Percentiles rank a stretch among this genome's conserved stretches.
phyloP scores from a whole-genome alignment of 2,113 vertebrate species.

The Epinephelus fuscoguttatus region DNA sequence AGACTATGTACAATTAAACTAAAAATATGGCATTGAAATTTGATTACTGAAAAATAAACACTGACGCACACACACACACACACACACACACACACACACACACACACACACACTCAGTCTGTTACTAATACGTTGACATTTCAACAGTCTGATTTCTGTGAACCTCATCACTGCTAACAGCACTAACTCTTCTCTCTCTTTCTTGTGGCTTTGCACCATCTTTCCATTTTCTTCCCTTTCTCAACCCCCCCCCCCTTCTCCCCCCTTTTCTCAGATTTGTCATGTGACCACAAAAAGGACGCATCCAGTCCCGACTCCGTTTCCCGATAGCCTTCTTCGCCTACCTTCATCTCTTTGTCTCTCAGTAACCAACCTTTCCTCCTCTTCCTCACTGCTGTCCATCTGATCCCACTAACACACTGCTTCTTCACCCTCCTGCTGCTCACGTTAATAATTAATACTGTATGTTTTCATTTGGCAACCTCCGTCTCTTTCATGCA shows the following conservation, averaged over 20 bases:
- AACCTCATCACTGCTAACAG: constrained; percentile 1
- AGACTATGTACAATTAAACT: background rate
- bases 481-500: background rate
- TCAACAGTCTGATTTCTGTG: constrained; percentile 1
- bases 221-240: background rate
- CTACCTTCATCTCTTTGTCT: constrained; percentile 20
- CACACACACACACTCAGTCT: background rate
- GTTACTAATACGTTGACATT: constrained; percentile 8
- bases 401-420: constrained; percentile 1
- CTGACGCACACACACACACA: too few species aligned
- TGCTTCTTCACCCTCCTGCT: constrained; percentile 2
- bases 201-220: constrained; percentile 5
- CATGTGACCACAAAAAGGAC: constrained; percentile 69
- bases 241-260: background rate
- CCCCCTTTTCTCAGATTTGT: constrained; percentile 61
- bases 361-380: constrained; percentile 16
- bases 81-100: too few species aligned
- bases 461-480: background rate
- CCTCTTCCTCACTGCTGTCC: constrained; percentile 3
- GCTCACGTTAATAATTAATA: background rate
- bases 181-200: constrained; percentile 63
- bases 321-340: constrained; percentile 71
- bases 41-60: background rate
- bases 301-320: constrained; percentile 74
- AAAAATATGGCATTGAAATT: background rate